These are phyloP conservation scores for Saccostrea echinata DNA, from an alignment of 1,140 invertebrate species.

Conservation along the genomic window DNA sequence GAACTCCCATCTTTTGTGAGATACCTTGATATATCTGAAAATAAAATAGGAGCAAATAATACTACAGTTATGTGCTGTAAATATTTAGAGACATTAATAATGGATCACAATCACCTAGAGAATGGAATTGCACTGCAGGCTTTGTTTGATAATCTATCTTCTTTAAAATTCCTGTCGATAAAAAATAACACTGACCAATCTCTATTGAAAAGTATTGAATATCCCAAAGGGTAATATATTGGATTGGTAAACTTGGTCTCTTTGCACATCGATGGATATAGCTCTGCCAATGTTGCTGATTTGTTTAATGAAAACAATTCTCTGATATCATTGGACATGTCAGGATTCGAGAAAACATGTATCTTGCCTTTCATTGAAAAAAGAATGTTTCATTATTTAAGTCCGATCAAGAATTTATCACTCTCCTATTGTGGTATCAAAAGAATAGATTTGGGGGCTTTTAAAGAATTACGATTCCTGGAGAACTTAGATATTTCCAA, in stretches of 20 bases:
- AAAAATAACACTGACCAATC: not conserved
- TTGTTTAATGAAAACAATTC: not conserved
- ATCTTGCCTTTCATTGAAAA: not conserved
- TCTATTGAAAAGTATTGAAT: not conserved
- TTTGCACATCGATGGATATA: not conserved
- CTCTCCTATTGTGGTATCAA: not conserved
- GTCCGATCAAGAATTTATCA: not conserved
- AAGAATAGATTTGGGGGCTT: not conserved
- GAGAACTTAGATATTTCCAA: not conserved
- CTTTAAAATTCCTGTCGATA: not conserved
- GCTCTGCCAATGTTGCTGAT: not conserved
- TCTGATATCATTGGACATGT: not conserved
- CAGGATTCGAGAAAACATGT: not conserved
- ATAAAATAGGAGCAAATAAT: not conserved
- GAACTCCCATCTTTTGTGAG: not conserved
- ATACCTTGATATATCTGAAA: slow-evolving; percentile 12
- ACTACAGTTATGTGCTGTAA: not conserved
- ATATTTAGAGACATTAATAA: not conserved
- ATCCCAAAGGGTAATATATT: not conserved
- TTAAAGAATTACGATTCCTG: not conserved
- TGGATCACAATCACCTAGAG: not conserved
- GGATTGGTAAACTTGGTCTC: not conserved
- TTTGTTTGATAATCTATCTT: not conserved
- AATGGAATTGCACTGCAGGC: not conserved
- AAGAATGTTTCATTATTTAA: not conserved